phyloP scores from a whole-genome alignment of 2,113 vertebrate genomes.

The Benthochromis sp. region DNA sequence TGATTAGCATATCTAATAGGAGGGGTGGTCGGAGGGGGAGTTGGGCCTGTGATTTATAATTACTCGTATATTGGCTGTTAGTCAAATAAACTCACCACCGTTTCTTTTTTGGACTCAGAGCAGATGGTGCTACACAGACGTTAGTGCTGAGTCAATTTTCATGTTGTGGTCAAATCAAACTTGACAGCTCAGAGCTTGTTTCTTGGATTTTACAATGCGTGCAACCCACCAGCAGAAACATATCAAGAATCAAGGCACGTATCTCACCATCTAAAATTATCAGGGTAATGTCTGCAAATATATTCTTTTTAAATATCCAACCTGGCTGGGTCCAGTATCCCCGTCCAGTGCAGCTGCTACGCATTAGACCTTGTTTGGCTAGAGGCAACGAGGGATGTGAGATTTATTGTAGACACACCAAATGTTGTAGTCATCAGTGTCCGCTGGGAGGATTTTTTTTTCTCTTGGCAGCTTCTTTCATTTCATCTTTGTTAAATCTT shows the following conservation, averaged over 20 bases:
- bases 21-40: neutral
- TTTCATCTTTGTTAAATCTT: neutral
- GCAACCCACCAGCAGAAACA: neutral
- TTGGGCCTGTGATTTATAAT: neutral
- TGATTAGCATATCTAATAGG: neutral
- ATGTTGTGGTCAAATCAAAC: neutral
- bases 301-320: neutral
- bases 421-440: neutral
- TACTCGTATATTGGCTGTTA: neutral
- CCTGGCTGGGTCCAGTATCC: neutral
- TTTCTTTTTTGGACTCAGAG: neutral
- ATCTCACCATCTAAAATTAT: neutral
- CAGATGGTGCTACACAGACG: neutral
- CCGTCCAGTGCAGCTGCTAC: neutral
- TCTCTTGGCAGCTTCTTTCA: neutral
- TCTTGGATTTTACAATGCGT: neutral
- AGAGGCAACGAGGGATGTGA: neutral
- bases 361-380: neutral
- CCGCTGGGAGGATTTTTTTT: neutral
- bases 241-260: neutral
- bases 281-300: neutral
- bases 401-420: neutral
- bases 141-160: neutral
- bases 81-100: neutral
- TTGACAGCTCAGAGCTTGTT: neutral